Conservation (phyloP, 2,797 vertebrate species). For the Pangasius macronema region DNA sequence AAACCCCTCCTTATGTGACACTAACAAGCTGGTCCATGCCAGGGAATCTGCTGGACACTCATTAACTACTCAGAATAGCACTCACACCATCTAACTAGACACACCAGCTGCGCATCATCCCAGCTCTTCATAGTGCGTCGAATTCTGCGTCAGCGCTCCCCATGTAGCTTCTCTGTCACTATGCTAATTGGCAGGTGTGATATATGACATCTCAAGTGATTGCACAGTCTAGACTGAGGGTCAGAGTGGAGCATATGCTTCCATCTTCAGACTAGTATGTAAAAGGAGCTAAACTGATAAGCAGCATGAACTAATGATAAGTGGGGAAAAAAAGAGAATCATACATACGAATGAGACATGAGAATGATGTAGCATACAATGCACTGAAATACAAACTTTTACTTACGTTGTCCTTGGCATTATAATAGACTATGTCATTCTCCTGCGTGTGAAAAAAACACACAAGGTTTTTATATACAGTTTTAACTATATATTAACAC, state of each 20-base stretch:
- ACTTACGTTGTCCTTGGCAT: conserved; percentile 61
- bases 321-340: too few species aligned
- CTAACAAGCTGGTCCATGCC: background rate
- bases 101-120: conserved; percentile 15
- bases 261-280: background rate
- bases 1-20: background rate
- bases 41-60: conserved; percentile 22
- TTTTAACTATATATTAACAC: background rate
- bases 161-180: conserved; percentile 26
- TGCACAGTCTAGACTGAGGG: conserved; percentile 15
- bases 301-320: background rate
- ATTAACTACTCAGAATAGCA: conserved; percentile 44
- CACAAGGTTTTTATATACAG: background rate
- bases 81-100: conserved; percentile 28
- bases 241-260: conserved; percentile 18
- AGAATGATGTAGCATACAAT: background rate
- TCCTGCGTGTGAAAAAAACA: conserved; percentile 39
- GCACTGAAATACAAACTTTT: conserved; percentile 6
- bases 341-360: background rate
- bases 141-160: conserved; percentile 29
- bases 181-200: conserved; percentile 58
- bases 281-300: background rate
- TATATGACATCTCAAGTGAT: conserved; percentile 26
- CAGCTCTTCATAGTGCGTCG: background rate
- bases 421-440: conserved; percentile 55